Conservation (phyloP, 37 sponge, comb jelly and placozoan genomes). For the Diacarnus erythraeanus region DNA sequence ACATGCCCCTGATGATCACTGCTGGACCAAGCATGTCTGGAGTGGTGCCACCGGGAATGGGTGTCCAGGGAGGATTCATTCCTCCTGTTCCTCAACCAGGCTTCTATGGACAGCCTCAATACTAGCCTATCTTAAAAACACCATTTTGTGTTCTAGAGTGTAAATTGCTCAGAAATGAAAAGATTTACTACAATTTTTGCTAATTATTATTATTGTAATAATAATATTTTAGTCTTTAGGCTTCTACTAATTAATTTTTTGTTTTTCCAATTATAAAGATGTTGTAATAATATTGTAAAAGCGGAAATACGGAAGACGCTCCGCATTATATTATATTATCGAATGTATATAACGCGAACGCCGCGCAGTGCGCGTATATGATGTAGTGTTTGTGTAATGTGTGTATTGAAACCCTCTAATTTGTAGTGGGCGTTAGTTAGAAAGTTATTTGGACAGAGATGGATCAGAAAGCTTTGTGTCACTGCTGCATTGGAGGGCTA, state of each 20-base stretch:
- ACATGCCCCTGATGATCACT: constrained; percentile 92
- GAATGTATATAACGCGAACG: too few relatives aligned
- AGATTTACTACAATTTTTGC: background rate
- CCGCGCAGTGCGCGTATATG: background rate
- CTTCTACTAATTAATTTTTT: background rate
- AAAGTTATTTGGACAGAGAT: background rate
- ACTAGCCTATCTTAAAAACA: background rate
- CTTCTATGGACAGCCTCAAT: background rate
- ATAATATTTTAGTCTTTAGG: background rate
- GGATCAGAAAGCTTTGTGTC: too few relatives aligned
- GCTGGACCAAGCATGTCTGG: constrained; percentile 77
- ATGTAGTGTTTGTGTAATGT: background rate
- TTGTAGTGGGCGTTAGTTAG: constrained; percentile 4
- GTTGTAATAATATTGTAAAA: background rate
- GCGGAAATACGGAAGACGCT: too few relatives aligned
- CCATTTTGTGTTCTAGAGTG: background rate
- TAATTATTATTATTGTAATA: constrained; percentile 1
- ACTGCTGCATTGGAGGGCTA: too few relatives aligned
- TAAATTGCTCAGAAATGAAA: background rate
- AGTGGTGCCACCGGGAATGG: constrained; percentile 28
- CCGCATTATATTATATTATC: too few relatives aligned
- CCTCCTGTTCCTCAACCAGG: constrained; percentile 13
- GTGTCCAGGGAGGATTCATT: background rate
- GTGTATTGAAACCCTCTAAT: background rate
- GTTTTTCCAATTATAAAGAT: background rate